A percentile compares a stretch with the other conserved stretches of the same genome.
These are phyloP conservation scores for Ginglymostoma cirratum DNA, from an alignment of 2,113 vertebrate species.

Conservation along the genomic window DNA sequence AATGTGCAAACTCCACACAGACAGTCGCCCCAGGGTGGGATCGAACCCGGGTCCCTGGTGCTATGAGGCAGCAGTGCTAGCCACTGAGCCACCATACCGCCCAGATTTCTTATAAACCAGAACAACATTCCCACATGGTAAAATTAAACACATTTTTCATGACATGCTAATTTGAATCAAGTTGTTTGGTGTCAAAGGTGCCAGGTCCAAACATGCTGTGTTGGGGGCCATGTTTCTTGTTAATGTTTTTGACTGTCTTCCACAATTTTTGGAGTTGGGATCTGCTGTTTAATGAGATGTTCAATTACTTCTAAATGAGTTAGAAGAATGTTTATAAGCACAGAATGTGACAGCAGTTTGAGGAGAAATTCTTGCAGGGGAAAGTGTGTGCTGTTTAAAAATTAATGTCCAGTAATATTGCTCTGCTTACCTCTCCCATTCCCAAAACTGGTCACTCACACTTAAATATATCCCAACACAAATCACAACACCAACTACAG, in stretches of 20 bases:
- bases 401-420: background rate
- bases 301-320: background rate
- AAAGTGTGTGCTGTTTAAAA: background rate
- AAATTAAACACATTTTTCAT: background rate
- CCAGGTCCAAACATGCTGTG: background rate
- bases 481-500: background rate
- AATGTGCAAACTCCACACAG: no score
- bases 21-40: no score
- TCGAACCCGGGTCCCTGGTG: no score
- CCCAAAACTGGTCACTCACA: background rate
- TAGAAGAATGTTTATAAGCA: background rate
- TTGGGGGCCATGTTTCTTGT: background rate
- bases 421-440: background rate
- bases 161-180: background rate
- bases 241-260: background rate
- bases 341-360: background rate
- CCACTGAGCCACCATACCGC: no score
- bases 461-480: background rate
- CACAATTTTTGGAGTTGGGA: background rate
- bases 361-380: background rate
- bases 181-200: background rate
- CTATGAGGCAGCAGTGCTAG: no score
- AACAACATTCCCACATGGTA: background rate
- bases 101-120: background rate
- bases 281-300: background rate